Conservation (phyloP, 1,140 invertebrate genomes). For the Mercenaria mercenaria region DNA sequence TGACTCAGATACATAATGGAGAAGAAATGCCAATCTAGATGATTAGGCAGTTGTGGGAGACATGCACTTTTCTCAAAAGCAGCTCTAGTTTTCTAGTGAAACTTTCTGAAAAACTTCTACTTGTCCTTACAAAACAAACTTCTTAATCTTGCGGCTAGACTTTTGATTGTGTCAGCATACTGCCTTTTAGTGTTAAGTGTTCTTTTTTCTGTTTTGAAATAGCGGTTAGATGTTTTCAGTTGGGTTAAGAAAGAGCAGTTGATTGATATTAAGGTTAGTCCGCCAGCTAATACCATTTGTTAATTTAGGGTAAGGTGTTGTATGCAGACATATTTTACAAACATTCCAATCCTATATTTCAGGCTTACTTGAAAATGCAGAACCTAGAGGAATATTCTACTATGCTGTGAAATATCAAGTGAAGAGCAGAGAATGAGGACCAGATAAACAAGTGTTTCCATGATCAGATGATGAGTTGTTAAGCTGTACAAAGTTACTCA, state of each 20-base stretch:
- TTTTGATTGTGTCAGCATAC: too few species aligned
- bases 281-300: background rate
- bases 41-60: too few species aligned
- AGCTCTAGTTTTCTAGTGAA: too few species aligned
- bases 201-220: background rate
- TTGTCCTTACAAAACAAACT: too few species aligned
- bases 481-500: too few species aligned
- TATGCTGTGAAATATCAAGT: background rate
- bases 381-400: slow-evolving; percentile 3
- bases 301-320: background rate
- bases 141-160: too few species aligned
- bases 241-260: background rate
- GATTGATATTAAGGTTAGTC: background rate
- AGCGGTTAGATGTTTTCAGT: background rate
- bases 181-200: background rate
- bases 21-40: too few species aligned
- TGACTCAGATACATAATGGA: too few species aligned
- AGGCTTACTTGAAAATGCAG: slow-evolving; percentile 43
- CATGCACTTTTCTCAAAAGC: too few species aligned
- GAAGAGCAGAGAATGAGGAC: background rate
- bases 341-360: background rate
- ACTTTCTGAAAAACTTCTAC: too few species aligned
- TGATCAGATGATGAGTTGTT: too few species aligned
- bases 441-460: too few species aligned
- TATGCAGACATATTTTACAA: background rate